Base-by-base conservation (phyloP, 2,113 vertebrate genomes). In the Mustela lutreola region DNA sequence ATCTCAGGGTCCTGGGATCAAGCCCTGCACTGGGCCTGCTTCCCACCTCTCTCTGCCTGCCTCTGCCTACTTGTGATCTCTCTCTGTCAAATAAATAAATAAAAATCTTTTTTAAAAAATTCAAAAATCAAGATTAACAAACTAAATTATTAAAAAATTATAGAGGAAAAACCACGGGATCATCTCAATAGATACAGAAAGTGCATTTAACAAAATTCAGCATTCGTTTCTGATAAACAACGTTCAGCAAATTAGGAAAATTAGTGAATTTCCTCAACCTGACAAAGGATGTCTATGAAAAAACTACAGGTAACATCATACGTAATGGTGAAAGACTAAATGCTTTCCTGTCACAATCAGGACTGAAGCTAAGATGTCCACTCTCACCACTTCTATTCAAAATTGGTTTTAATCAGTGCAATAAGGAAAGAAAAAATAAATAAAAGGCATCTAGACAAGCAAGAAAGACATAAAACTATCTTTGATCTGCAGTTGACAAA, bases 51-150 rank as follows among this genome's bases (percentile, higher is more conserved):
- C 45, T 48, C 45, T 48, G 45, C 45, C 45, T 48, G 45, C 10
- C 45, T 48, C 45, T 48, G 45, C 45, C 45, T 48, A 48, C 45
- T 48, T 48, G 45, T 48, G 45, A 48, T 48, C 45, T 48, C 45
- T 48, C 45, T 48, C 45, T 48, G 45, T 48, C 45, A 48, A 11
- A 11, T 48, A 48, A 48, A 48, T 48, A 48, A 48, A 48, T 48
- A 48, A 48, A 48, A 48, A 48, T 48, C 9, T 48, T 45, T 45
- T 48, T 48, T 11, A 48, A 48, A 48, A 45, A 48, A 82, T 60
- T 95, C 60, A 75, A 95, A 82, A 92, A 48, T 80, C 85, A 88
- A 94, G 31, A 39, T 84, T 53, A 83, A 73, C 62, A 85, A 78
- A 36, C 28, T 56, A 76, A 89, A 89, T 76, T 48, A 42, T 87